Conservation (phyloP, 2,797 vertebrate genomes). For the Emys orbicularis region DNA sequence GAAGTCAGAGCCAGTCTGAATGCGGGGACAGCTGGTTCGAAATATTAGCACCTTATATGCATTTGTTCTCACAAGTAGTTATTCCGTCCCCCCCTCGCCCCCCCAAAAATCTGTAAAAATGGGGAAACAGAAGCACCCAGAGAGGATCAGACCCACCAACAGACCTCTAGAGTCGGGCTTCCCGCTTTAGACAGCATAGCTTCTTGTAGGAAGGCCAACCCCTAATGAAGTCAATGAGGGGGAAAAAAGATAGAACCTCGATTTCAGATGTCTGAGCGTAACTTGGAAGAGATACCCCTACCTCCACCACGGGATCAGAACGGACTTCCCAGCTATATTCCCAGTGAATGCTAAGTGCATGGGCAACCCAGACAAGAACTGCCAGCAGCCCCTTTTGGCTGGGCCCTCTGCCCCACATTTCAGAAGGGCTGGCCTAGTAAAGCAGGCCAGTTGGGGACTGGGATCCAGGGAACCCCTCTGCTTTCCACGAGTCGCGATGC, state of each 20-base stretch:
- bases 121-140: background rate
- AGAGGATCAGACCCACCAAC: background rate
- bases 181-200: background rate
- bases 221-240: background rate
- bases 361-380: background rate
- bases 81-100: background rate
- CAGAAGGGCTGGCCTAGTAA: too few species aligned
- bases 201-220: background rate
- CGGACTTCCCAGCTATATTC: background rate
- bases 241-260: accelerated
- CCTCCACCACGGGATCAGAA: background rate
- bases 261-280: background rate
- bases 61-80: background rate
- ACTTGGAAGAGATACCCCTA: background rate
- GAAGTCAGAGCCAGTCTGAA: background rate
- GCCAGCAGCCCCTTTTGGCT: background rate
- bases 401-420: too few species aligned
- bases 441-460: background rate
- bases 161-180: background rate
- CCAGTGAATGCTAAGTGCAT: too few species aligned
- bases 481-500: background rate
- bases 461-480: background rate
- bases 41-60: background rate
- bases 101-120: background rate
- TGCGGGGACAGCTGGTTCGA: background rate